Evolutionary conservation across 1,140 invertebrate genomes (phyloP).

Genomic region (Dreissena polymorpha): DNA sequence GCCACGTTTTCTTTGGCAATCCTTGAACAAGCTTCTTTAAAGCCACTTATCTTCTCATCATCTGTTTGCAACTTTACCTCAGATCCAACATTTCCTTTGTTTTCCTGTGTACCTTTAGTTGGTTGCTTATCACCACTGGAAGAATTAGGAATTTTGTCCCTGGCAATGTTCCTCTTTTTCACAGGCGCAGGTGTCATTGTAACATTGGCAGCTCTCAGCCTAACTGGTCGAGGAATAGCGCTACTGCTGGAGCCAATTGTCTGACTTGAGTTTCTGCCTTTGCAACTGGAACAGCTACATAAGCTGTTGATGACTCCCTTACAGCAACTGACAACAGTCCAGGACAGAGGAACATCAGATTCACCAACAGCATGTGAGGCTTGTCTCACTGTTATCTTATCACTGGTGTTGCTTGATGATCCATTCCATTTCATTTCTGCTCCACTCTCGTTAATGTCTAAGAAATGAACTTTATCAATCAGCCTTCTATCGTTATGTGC

Average conservation of each 20-base stretch:
- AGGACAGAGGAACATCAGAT: slow-evolving; percentile 4
- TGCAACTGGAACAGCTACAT: slow-evolving; percentile 28
- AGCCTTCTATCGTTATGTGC: slow-evolving; percentile 12
- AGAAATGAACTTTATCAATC: slow-evolving; percentile 42
- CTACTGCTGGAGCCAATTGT: slow-evolving; percentile 15
- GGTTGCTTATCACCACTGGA: neutral
- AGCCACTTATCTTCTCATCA: slow-evolving; percentile 26
- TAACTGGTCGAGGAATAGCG: slow-evolving; percentile 36
- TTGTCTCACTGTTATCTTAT: neutral
- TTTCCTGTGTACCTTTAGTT: neutral
- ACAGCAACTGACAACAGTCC: slow-evolving; percentile 33
- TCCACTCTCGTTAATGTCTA: slow-evolving; percentile 6
- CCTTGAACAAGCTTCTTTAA: slow-evolving; percentile 6
- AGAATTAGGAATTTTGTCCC: slow-evolving; percentile 9
- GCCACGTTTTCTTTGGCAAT: neutral
- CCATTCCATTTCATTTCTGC: neutral
- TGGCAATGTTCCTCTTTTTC: slow-evolving; percentile 7
- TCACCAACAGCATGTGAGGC: neutral
- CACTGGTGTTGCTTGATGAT: neutral
- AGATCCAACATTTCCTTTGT: neutral
- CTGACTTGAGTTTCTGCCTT: neutral
- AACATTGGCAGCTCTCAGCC: slow-evolving; percentile 25
- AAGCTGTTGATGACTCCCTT: slow-evolving; percentile 18
- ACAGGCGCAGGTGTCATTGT: slow-evolving; percentile 31
- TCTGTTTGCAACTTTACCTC: neutral